Conservation (phyloP, 2,888 invertebrate genomes). For the Gastrophysa polygoni region DNA sequence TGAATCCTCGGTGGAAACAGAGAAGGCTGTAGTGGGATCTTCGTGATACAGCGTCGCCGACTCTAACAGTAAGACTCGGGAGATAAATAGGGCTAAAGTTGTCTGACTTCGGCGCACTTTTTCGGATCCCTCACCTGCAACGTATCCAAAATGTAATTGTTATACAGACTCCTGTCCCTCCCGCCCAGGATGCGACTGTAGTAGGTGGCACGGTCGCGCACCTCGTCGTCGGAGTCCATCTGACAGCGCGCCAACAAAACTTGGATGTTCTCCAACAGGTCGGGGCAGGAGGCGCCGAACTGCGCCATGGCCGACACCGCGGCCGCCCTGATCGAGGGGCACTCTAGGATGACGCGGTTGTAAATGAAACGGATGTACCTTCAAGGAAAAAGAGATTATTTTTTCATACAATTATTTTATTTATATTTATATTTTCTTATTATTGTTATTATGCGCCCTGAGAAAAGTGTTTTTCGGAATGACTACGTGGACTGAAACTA, state of each 20-base stretch:
- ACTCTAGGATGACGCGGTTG: slow-evolving; percentile 93
- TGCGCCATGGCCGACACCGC: slow-evolving; percentile 98
- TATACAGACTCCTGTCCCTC: slow-evolving; percentile 71
- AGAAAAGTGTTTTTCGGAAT: too few relatives aligned
- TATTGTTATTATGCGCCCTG: too few relatives aligned
- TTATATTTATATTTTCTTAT: too few relatives aligned
- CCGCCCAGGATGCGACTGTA: slow-evolving; percentile 85
- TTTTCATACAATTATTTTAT: not conserved
- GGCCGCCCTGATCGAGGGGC: slow-evolving; percentile 93
- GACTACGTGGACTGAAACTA: too few relatives aligned
- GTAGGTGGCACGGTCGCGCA: slow-evolving; percentile 96
- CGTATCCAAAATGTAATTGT: slow-evolving; percentile 78
- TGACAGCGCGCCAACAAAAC: slow-evolving; percentile 85
- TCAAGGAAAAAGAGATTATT: slow-evolving; percentile 32
- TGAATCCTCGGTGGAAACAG: too few relatives aligned
- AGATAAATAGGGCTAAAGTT: too few relatives aligned
- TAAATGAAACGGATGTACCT: slow-evolving; percentile 84
- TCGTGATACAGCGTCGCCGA: too few relatives aligned
- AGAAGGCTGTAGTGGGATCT: too few relatives aligned
- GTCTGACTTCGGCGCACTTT: too few relatives aligned
- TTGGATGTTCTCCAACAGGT: slow-evolving; percentile 82
- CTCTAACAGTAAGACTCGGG: too few relatives aligned
- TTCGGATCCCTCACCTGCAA: slow-evolving; percentile 68
- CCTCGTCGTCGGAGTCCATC: slow-evolving; percentile 98
- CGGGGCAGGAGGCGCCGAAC: slow-evolving; percentile 95